phyloP scores from a whole-genome alignment of 2,797 vertebrate species.

The Sarcophilus harrisii region DNA sequence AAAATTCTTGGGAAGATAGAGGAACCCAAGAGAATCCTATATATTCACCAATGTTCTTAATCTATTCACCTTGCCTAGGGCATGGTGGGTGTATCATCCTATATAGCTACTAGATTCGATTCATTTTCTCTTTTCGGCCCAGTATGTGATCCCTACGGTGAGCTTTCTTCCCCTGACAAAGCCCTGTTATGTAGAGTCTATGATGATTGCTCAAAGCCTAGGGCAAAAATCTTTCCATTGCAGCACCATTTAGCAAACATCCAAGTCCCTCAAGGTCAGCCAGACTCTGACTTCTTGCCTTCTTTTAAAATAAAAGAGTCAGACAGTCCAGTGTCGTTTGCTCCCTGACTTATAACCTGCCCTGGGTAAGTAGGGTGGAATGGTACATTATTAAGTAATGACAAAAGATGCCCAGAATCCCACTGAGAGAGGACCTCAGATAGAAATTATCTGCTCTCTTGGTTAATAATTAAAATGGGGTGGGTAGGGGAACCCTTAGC shows the following conservation, averaged over 20 bases:
- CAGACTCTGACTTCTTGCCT: neutral
- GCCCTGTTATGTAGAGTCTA: neutral
- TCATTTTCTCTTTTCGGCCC: neutral
- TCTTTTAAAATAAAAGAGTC: neutral
- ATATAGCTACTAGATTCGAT: neutral
- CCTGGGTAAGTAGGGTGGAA: neutral
- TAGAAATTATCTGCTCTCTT: neutral
- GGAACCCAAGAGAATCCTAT: neutral
- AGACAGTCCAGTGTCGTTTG: neutral
- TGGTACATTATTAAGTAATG: neutral
- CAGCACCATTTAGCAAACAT: neutral
- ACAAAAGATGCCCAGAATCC: neutral
- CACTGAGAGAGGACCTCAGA: neutral
- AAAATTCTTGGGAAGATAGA: neutral
- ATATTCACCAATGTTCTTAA: neutral
- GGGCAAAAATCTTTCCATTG: neutral
- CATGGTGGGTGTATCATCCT: neutral
- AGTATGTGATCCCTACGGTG: neutral
- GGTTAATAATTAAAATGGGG: slow-evolving; percentile 50
- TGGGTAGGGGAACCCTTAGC: neutral
- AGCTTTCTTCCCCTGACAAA: neutral
- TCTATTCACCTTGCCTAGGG: neutral
- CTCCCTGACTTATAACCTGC: neutral
- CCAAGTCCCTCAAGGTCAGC: neutral
- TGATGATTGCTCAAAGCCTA: neutral